Evolutionary conservation across 2,797 vertebrate genomes (phyloP).

Genomic region (Enteromius argenteus): DNA sequence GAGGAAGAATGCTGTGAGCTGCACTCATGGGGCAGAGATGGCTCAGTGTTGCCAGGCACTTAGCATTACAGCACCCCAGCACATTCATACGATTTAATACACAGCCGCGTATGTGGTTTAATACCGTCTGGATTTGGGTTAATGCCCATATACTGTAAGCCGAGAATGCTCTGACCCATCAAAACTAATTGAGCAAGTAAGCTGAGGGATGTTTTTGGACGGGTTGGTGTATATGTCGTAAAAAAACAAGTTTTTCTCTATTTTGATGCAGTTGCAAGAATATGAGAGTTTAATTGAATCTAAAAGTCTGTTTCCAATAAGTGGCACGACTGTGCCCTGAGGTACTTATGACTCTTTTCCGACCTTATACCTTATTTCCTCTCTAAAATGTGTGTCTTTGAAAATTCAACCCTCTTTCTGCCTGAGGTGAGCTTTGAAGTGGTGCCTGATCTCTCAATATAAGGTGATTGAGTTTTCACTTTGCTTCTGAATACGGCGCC

Average conservation of each 20-base stretch:
- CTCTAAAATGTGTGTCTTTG: slow-evolving; percentile 18
- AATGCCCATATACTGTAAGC: slow-evolving; percentile 58
- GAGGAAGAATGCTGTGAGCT: slow-evolving; percentile 24
- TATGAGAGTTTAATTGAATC: slow-evolving; percentile 40
- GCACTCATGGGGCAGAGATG: slow-evolving; percentile 14
- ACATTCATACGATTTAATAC: slow-evolving; percentile 68
- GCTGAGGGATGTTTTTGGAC: not conserved
- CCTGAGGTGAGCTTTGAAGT: slow-evolving; percentile 30
- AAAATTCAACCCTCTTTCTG: slow-evolving; percentile 18
- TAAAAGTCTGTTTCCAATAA: slow-evolving; percentile 25
- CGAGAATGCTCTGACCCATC: slow-evolving; percentile 57
- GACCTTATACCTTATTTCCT: slow-evolving; percentile 28
- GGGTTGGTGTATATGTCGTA: not conserved
- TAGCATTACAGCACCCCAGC: slow-evolving; percentile 34
- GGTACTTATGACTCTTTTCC: slow-evolving; percentile 17
- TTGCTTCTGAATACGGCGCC: not conserved
- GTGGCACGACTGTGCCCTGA: not conserved
- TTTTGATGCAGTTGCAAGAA: slow-evolving; percentile 34
- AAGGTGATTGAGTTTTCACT: slow-evolving; percentile 37
- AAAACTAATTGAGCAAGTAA: slow-evolving; percentile 44
- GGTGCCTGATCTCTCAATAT: slow-evolving; percentile 42
- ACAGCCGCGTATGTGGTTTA: slow-evolving; percentile 69
- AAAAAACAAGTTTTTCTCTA: not conserved
- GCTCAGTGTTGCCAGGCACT: slow-evolving; percentile 15
- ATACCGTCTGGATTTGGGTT: slow-evolving; percentile 67